Base-by-base conservation (phyloP, 92 coral and sea anemone genomes). In the Zoanthus sociatus region DNA sequence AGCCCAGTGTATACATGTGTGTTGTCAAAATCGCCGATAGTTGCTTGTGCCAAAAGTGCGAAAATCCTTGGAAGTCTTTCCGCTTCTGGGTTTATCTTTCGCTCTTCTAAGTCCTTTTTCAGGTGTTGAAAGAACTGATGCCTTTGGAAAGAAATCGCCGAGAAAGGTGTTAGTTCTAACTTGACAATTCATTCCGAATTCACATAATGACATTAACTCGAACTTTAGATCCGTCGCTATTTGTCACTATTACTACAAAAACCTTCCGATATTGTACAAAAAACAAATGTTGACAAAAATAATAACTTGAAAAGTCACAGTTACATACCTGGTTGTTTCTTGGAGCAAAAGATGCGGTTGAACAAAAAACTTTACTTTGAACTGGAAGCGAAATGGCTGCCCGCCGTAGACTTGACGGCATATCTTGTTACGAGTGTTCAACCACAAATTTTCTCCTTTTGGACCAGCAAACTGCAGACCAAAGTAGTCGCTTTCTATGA, bases 301-400 rank as follows among this genome's bases (percentile, higher is more conserved):
- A 60, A 26, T 37, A 45, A 81, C 14, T 45, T 53, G 73, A 33
- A 42, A 60, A 1, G 9, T 13, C 11, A 17, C 61, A 76, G 50
- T 7, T 26, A 58, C 56, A 3, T 83, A 97, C 99, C 96, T 97
- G 76, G 99, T 95, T 18, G 95, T 87, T 68, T 95, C 99, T 84
- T 97, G 98, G 5, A 97, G 97, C 77, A 97, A 89, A 37, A 92
- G 89, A 85, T 97, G 99, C 0, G 99, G 99, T 60, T 93, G 94
- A 45, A 97, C 99, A 76, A 97, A 97, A 82, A 97, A 97, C 82
- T 97, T 97, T 47, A 93, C 96, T 31, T 96, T 94, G 86, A 97
- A 97, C 69, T 89, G 95, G 75, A 95, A 89, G 78, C 99, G 98
- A 73, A 89, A 93, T 7, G 99, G 99, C 18, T 95, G 92, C 13